These are phyloP conservation scores for Caenorhabditis auriculariae DNA, from an alignment of 2,888 invertebrate species.

Conservation along the genomic window DNA sequence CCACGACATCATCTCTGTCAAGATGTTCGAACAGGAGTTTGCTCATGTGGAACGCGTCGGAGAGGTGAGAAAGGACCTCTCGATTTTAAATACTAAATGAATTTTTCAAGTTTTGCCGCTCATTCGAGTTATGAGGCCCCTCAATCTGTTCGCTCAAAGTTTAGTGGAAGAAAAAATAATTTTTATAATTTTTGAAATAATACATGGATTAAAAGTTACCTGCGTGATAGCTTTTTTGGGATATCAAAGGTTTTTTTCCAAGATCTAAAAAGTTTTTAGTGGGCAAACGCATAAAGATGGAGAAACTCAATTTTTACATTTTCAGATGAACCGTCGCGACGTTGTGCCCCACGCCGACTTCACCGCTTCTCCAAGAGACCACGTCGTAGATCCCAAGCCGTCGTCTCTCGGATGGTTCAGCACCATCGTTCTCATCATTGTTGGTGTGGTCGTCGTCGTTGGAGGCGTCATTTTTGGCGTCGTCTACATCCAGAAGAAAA, in stretches of 20 bases:
- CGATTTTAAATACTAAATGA: too few relatives aligned
- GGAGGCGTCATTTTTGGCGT: conserved; percentile 84
- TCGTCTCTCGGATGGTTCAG: conserved; percentile 82
- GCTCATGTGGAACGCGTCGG: conserved; percentile 66
- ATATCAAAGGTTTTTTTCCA: too few relatives aligned
- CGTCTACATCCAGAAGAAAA: conserved; percentile 88
- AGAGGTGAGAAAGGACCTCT: conserved; percentile 27
- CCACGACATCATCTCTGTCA: conserved; percentile 88
- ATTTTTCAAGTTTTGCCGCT: too few relatives aligned
- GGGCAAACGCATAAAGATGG: too few relatives aligned
- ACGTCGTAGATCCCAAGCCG: conserved; percentile 83
- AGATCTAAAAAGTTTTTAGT: too few relatives aligned
- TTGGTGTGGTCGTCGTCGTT: conserved; percentile 80
- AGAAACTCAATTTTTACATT: conserved; percentile 3
- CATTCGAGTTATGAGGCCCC: too few relatives aligned
- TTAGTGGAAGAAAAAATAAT: too few relatives aligned
- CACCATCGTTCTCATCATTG: conserved; percentile 79
- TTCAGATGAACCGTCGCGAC: conserved; percentile 27
- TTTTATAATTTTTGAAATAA: too few relatives aligned
- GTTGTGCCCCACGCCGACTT: conserved; percentile 34
- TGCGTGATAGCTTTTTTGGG: too few relatives aligned
- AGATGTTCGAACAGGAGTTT: conserved; percentile 86
- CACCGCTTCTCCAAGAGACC: conserved; percentile 76
- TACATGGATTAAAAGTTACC: too few relatives aligned
- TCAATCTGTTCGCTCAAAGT: too few relatives aligned